phyloP scores from a whole-genome alignment of 2,888 invertebrate genomes.

The Acleris holmiana region DNA sequence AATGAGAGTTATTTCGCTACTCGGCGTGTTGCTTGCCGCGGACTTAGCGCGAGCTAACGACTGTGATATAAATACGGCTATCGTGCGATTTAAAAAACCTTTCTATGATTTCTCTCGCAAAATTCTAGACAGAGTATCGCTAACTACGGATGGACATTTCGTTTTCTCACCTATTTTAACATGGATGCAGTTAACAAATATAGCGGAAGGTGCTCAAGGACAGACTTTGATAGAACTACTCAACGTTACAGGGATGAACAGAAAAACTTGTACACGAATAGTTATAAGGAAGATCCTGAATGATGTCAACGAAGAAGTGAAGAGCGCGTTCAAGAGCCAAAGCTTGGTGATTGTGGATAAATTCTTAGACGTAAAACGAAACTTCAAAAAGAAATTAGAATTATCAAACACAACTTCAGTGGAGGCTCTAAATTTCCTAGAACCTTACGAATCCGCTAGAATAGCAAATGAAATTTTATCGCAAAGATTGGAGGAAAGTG shows the following conservation, averaged over 20 bases:
- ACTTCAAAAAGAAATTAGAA: constrained; percentile 51
- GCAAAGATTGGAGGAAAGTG: constrained; percentile 48
- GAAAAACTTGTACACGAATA: constrained; percentile 57
- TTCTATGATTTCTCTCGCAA: constrained; percentile 62
- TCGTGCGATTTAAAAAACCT: constrained; percentile 53
- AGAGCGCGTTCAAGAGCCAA: constrained; percentile 42
- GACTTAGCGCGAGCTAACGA: constrained; percentile 38
- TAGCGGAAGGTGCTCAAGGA: constrained; percentile 63
- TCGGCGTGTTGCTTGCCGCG: constrained; percentile 43
- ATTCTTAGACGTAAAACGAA: constrained; percentile 53
- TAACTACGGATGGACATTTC: constrained; percentile 60
- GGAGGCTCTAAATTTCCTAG: constrained; percentile 54
- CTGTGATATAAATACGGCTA: constrained; percentile 52
- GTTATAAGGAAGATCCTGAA: constrained; percentile 53
- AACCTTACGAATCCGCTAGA: constrained; percentile 47
- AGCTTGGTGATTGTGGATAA: constrained; percentile 60
- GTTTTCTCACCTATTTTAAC: constrained; percentile 66
- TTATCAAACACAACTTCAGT: constrained; percentile 53
- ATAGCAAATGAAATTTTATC: constrained; percentile 53
- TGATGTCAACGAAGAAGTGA: constrained; percentile 50
- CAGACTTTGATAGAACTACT: constrained; percentile 57
- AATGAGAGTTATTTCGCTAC: constrained; percentile 39
- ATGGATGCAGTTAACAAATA: constrained; percentile 63
- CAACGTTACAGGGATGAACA: constrained; percentile 56
- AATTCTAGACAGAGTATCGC: constrained; percentile 59